Percentiles rank a stretch among this genome's conserved stretches.
Conservation (phyloP, 2,797 vertebrate genomes). For the Oryzias dopingdopingensis region DNA sequence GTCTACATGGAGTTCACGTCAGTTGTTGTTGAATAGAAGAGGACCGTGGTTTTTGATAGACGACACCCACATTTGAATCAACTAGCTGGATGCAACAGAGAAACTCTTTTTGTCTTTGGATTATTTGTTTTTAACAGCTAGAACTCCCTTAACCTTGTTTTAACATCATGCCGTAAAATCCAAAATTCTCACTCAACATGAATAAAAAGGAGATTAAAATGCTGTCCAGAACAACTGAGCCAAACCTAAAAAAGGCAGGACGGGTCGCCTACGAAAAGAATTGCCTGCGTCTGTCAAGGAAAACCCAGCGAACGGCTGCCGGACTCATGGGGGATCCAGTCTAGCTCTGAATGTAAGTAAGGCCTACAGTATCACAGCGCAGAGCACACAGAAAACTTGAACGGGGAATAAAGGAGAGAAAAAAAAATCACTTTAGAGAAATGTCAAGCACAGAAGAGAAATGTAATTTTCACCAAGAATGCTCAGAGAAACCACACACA, state of each 20-base stretch:
- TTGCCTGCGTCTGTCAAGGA: slow-evolving; percentile 51
- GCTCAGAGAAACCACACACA: slow-evolving; percentile 28
- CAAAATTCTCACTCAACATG: neutral
- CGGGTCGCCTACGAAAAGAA: slow-evolving; percentile 33
- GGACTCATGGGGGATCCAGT: slow-evolving; percentile 37
- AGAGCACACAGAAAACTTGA: slow-evolving; percentile 29
- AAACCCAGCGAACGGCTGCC: slow-evolving; percentile 29
- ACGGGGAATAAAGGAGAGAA: slow-evolving; percentile 32
- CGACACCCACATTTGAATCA: no score
- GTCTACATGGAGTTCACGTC: no score
- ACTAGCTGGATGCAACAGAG: no score
- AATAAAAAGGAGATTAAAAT: neutral
- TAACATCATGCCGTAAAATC: neutral
- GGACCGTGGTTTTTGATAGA: no score
- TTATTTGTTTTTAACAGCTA: no score
- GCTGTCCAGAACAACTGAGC: slow-evolving; percentile 24
- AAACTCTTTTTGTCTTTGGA: no score
- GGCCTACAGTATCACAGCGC: slow-evolving; percentile 53
- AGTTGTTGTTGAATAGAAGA: no score
- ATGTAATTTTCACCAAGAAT: slow-evolving; percentile 69
- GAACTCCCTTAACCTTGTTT: no score
- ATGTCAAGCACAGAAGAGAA: slow-evolving; percentile 54
- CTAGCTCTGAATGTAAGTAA: slow-evolving; percentile 66
- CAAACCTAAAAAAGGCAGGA: slow-evolving; percentile 34
- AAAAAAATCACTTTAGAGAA: slow-evolving; percentile 26